Conservation (phyloP, 1,140 invertebrate genomes). For the Zaprionus inermis region DNA sequence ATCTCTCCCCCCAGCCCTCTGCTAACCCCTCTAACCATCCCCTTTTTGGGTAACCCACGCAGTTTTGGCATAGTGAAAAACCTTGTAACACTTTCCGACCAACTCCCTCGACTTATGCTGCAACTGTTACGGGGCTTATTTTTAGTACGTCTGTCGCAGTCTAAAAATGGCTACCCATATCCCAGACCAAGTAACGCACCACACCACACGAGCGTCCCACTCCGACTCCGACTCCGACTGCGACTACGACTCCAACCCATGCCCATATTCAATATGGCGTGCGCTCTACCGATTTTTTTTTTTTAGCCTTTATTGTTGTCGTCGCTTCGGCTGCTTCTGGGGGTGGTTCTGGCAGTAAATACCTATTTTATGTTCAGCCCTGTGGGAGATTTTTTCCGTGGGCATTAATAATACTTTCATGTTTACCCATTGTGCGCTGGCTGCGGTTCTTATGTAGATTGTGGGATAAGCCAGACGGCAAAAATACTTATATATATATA, state of each 20-base stretch:
- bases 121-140: constrained; percentile 55
- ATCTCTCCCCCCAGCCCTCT: background rate
- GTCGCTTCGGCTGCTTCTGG: constrained; percentile 31
- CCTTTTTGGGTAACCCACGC: constrained; percentile 21
- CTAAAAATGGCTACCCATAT: constrained; percentile 68
- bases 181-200: constrained; percentile 3
- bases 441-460: constrained; percentile 57
- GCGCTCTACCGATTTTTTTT: constrained; percentile 29
- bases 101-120: constrained; percentile 54
- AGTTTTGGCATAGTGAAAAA: constrained; percentile 65
- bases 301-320: constrained; percentile 32
- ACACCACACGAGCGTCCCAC: too few relatives aligned
- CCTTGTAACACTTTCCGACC: constrained; percentile 66
- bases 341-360: constrained; percentile 64
- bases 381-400: constrained; percentile 63
- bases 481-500: background rate
- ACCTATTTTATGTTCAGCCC: constrained; percentile 69
- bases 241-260: constrained; percentile 38
- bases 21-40: background rate
- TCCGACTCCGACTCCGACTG: constrained; percentile 30
- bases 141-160: constrained; percentile 51
- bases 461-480: constrained; percentile 38
- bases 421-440: constrained; percentile 44
- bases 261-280: constrained; percentile 54
- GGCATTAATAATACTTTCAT: constrained; percentile 65